Evolutionary conservation across 2,888 invertebrate species (phyloP).

Genomic region (Abrostola triplasia): DNA sequence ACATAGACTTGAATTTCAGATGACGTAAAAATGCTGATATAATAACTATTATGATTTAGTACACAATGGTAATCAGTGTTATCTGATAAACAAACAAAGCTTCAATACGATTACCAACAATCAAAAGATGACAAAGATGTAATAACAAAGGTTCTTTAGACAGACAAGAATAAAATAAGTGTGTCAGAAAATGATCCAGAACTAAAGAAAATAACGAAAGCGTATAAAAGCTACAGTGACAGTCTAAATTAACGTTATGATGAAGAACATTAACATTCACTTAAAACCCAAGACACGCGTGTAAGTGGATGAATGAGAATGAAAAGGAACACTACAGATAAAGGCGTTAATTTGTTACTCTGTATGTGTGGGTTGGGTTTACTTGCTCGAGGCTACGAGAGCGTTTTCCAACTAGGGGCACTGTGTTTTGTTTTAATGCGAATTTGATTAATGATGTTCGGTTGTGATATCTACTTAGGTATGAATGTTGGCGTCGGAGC

Average conservation of each 20-base stretch:
- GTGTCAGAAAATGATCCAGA: slow-evolving; percentile 14
- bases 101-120: not conserved
- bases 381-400: slow-evolving; percentile 18
- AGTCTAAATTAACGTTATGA: slow-evolving; percentile 71
- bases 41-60: too few relatives aligned
- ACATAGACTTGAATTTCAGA: too few relatives aligned
- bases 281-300: slow-evolving; percentile 59
- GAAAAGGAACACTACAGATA: slow-evolving; percentile 64
- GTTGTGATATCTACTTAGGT: slow-evolving; percentile 35
- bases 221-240: slow-evolving; percentile 61
- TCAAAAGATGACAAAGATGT: not conserved
- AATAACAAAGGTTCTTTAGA: not conserved
- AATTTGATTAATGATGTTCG: slow-evolving; percentile 36
- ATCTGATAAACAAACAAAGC: too few relatives aligned
- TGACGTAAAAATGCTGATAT: too few relatives aligned
- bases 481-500: slow-evolving; percentile 9
- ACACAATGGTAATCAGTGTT: too few relatives aligned
- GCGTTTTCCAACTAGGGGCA: slow-evolving; percentile 37
- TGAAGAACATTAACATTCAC: slow-evolving; percentile 73
- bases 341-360: slow-evolving; percentile 68
- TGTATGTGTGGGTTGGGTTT: slow-evolving; percentile 60
- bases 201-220: slow-evolving; percentile 39
- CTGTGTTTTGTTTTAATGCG: slow-evolving; percentile 38
- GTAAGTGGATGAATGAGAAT: slow-evolving; percentile 65
- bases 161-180: slow-evolving; percentile 19